These are phyloP conservation scores for Ranitomeya imitator DNA, from an alignment of 2,113 vertebrate genomes.

Conservation along the genomic window DNA sequence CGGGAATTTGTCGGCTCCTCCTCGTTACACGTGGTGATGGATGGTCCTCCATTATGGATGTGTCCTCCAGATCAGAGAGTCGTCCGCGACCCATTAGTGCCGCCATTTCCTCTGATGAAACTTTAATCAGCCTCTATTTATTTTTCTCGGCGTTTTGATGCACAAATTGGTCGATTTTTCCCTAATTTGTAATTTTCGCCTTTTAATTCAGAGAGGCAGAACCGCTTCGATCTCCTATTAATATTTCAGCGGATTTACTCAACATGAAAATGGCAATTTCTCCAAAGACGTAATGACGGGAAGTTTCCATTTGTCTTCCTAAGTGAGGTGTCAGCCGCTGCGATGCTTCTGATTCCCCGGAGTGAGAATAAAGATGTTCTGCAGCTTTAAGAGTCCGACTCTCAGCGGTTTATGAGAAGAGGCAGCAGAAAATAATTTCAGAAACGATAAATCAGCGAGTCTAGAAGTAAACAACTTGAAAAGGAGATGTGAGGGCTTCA, in stretches of 20 bases:
- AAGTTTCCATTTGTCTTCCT: constrained; percentile 37
- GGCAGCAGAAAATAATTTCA: background rate
- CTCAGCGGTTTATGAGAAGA: background rate
- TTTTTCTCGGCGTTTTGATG: constrained; percentile 25
- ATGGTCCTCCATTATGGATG: constrained; percentile 27
- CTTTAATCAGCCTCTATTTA: constrained; percentile 38
- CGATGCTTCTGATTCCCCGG: constrained; percentile 7
- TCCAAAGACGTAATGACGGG: constrained; percentile 40
- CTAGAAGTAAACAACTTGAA: background rate
- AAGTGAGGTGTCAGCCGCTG: constrained; percentile 35
- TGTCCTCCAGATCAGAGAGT: constrained; percentile 33
- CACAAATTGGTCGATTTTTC: constrained; percentile 40
- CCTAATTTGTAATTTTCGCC: constrained; percentile 22
- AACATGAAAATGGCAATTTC: constrained; percentile 34
- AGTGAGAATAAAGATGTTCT: background rate
- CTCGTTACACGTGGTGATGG: constrained; percentile 43
- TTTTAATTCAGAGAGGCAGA: constrained; percentile 53
- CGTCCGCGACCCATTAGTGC: constrained; percentile 25
- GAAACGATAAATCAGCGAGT: background rate
- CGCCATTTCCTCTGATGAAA: constrained; percentile 51
- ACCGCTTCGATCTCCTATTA: constrained; percentile 49
- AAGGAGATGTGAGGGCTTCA: constrained; percentile 27
- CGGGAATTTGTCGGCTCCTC: constrained; percentile 15
- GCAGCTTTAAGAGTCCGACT: constrained; percentile 37
- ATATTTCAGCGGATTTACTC: constrained; percentile 49